Evolutionary conservation across 2,888 invertebrate genomes (phyloP).

Genomic region (Scrobipalpa costella): DNA sequence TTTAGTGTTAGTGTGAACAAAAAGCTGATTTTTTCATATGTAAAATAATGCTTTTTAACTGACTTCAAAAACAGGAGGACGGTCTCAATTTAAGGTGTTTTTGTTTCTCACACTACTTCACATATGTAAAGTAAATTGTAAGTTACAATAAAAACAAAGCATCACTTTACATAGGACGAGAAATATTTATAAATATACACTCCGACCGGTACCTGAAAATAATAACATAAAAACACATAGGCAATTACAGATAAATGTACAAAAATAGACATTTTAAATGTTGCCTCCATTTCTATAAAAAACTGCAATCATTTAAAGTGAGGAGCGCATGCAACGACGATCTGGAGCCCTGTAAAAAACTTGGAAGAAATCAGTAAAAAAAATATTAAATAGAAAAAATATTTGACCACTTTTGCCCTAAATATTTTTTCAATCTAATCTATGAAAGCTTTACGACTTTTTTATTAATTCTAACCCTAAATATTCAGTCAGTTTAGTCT

Average conservation of each 20-base stretch:
- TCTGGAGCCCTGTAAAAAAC: slow-evolving; percentile 26
- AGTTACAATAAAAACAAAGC: slow-evolving; percentile 35
- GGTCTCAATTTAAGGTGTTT: neutral
- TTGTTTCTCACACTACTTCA: too few relatives aligned
- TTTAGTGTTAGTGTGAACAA: slow-evolving; percentile 62
- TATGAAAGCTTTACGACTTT: too few relatives aligned
- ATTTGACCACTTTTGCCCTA: neutral
- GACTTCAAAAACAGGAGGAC: too few relatives aligned
- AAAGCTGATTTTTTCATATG: slow-evolving; percentile 38
- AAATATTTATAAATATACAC: slow-evolving; percentile 32
- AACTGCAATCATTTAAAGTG: slow-evolving; percentile 25
- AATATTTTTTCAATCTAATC: neutral
- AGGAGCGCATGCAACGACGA: slow-evolving; percentile 46
- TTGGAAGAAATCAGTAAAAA: slow-evolving; percentile 18
- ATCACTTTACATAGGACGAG: slow-evolving; percentile 42
- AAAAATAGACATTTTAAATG: slow-evolving; percentile 72
- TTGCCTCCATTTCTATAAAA: slow-evolving; percentile 76
- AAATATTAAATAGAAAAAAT: neutral
- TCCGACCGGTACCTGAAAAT: slow-evolving; percentile 37
- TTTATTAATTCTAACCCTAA: too few relatives aligned
- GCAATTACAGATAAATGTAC: slow-evolving; percentile 23
- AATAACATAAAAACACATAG: slow-evolving; percentile 38
- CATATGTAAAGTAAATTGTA: too few relatives aligned
- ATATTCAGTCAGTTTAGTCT: too few relatives aligned
- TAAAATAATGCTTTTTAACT: slow-evolving; percentile 45